Evolutionary conservation across 2,797 vertebrate genomes (phyloP).

Genomic region (Smutsia temminckii): DNA sequence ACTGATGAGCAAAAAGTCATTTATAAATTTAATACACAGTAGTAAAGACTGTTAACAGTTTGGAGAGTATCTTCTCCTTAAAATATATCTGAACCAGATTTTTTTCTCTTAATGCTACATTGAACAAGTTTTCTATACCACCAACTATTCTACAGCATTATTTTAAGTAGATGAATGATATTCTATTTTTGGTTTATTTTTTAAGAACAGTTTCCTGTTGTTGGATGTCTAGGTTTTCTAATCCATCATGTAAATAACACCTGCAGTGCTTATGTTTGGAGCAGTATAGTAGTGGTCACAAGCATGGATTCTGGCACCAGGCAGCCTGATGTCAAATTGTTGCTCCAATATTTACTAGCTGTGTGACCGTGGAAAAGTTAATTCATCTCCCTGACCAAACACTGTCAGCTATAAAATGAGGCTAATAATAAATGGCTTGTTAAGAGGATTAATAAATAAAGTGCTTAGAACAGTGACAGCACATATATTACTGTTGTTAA

Average conservation of each 20-base stretch:
- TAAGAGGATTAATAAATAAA: constrained; percentile 30
- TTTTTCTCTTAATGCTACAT: not conserved
- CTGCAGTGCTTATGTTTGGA: not conserved
- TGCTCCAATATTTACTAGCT: not conserved
- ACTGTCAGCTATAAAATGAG: constrained; percentile 20
- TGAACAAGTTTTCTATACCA: not conserved
- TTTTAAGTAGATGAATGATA: not conserved
- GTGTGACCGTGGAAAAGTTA: not conserved
- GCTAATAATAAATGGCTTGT: not conserved
- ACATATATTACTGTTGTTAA: not conserved
- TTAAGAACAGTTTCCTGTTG: not conserved
- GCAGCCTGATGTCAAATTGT: not conserved
- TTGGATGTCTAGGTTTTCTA: not conserved
- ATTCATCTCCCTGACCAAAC: not conserved
- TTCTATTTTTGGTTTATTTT: not conserved
- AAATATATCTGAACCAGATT: not conserved
- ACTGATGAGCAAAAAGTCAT: not conserved
- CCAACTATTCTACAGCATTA: not conserved
- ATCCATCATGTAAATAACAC: not conserved
- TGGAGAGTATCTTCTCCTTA: not conserved
- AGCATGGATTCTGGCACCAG: not conserved
- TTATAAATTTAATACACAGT: constrained; percentile 11
- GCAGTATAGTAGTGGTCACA: not conserved
- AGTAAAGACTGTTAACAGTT: not conserved
- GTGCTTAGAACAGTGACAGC: not conserved